Percentiles rank a stretch among this genome's conserved stretches.
Evolutionary conservation across 53 echinoderm and acorn worm species (phyloP).

Genomic region (Patiria pectinifera): DNA sequence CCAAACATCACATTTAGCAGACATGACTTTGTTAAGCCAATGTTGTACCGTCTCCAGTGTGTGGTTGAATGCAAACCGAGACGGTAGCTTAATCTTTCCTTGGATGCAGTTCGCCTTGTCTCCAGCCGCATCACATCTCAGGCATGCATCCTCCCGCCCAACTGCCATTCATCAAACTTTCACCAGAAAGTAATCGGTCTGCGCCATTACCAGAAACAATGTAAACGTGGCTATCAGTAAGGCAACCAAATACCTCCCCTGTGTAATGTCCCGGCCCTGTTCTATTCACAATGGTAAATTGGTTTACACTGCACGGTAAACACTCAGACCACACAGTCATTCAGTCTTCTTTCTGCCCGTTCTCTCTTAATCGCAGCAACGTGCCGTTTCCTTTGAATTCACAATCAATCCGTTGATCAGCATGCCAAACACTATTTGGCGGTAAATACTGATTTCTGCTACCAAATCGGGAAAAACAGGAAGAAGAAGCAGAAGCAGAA

Average conservation of each 20-base stretch:
- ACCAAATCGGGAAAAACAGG: background rate
- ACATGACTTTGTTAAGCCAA: no score
- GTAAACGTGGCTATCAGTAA: background rate
- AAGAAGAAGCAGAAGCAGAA: background rate
- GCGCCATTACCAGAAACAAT: background rate
- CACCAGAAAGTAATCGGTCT: conserved; percentile 11
- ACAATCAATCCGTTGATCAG: conserved; percentile 1
- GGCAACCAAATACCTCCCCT: background rate
- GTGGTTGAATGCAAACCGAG: background rate
- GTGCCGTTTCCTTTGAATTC: background rate
- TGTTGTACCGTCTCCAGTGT: background rate
- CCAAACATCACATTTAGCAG: no score
- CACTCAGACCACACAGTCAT: background rate
- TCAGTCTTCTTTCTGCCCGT: background rate
- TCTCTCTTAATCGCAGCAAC: background rate
- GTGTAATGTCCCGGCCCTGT: background rate
- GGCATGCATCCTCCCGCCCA: background rate
- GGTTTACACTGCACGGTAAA: conserved; percentile 9
- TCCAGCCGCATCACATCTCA: background rate
- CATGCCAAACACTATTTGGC: background rate
- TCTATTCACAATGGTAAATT: conserved; percentile 3
- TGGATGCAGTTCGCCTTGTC: background rate
- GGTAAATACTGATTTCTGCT: background rate
- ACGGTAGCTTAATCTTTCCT: background rate
- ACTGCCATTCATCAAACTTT: conserved; percentile 11